phyloP scores from a whole-genome alignment of 2,797 vertebrate genomes.

The Galaxias olidus region DNA sequence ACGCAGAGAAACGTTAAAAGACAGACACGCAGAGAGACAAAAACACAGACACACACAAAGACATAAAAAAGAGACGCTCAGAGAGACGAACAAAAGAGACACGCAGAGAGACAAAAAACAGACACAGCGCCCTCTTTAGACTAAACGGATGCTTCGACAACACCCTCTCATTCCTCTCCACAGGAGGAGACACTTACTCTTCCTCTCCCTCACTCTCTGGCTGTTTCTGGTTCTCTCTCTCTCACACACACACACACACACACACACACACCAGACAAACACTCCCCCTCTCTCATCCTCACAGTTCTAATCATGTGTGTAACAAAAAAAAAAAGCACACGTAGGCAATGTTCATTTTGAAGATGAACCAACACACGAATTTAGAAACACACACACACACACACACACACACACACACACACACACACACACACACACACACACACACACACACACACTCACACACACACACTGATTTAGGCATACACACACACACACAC shows the following conservation, averaged over 20 bases:
- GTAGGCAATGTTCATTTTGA: too few relatives aligned
- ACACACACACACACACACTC: background rate
- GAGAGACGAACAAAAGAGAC: background rate
- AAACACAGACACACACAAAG: too few relatives aligned
- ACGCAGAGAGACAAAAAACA: background rate
- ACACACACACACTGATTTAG: background rate
- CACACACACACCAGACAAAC: too few relatives aligned
- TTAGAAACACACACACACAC: slow-evolving; percentile 4
- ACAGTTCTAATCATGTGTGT: too few relatives aligned
- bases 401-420: slow-evolving; percentile 12
- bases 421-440: slow-evolving; percentile 8
- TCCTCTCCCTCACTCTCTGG: too few relatives aligned
- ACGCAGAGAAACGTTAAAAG: background rate
- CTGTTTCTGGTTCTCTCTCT: too few relatives aligned
- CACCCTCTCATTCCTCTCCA: background rate
- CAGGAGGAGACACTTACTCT: background rate
- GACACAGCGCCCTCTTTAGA: background rate
- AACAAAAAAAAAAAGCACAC: too few relatives aligned
- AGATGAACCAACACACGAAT: background rate
- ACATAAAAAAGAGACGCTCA: too few relatives aligned
- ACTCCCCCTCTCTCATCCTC: background rate
- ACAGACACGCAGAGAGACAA: background rate
- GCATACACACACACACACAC: slow-evolving; percentile 9
- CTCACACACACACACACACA: too few relatives aligned
- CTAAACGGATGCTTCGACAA: background rate